A percentile compares a stretch with the other conserved stretches of the same genome.
Conservation (phyloP, 1,140 invertebrate species). For the Nilaparvata lugens region DNA sequence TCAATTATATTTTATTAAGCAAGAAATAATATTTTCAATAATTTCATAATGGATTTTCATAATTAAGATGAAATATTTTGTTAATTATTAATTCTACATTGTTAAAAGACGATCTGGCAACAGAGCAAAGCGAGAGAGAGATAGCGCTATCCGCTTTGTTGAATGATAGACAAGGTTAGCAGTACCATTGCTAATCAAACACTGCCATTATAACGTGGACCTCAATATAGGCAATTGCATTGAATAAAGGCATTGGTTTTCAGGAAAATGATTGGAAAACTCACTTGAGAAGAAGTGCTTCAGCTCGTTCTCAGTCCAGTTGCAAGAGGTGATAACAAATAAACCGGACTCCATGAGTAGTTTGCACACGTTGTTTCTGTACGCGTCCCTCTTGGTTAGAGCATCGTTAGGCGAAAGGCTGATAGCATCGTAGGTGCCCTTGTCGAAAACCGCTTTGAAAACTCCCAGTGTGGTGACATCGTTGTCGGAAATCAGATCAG, state of each 20-base stretch:
- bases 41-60: no score
- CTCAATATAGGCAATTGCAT: no score
- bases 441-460: constrained; percentile 68
- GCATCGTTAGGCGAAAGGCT: constrained; percentile 64
- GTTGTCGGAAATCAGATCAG: constrained; percentile 25
- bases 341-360: constrained; percentile 51
- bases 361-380: constrained; percentile 53
- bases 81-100: no score
- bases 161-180: no score
- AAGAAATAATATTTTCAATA: no score
- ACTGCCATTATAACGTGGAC: no score
- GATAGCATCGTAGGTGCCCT: constrained; percentile 91
- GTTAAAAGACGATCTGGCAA: no score
- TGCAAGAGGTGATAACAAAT: constrained; percentile 86
- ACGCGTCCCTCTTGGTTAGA: constrained; percentile 49
- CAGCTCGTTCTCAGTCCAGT: constrained; percentile 85
- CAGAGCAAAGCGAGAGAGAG: no score
- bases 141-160: no score
- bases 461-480: constrained; percentile 30
- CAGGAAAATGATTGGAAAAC: constrained; percentile 29
- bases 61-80: no score
- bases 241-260: neutral
- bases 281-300: constrained; percentile 53
- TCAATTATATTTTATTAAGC: no score
- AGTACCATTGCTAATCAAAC: no score